phyloP scores from a whole-genome alignment of 2,113 vertebrate genomes.

The crab-eating macaque (Macaca fascicularis) region DNA sequence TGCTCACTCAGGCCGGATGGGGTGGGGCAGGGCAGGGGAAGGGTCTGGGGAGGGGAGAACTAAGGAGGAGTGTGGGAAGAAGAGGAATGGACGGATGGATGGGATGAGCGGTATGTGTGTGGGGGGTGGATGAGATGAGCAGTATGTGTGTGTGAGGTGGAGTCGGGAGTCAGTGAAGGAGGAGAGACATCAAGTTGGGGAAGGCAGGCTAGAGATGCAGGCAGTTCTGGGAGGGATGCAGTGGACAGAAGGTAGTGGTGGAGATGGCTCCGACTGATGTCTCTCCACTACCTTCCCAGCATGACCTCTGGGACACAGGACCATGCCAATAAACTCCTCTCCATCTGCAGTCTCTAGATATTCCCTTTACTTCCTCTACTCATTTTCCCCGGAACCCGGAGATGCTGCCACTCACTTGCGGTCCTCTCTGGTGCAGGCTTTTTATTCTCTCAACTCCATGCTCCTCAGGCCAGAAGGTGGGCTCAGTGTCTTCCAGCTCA shows the following conservation, averaged over 20 bases:
- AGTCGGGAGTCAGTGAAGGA: neutral
- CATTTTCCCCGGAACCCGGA: neutral
- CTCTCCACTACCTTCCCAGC: neutral
- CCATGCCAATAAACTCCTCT: neutral
- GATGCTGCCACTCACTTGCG: neutral
- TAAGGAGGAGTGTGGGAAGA: slow-evolving; percentile 74
- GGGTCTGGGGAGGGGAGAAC: slow-evolving; percentile 65
- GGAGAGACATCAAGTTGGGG: neutral
- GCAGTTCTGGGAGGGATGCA: neutral
- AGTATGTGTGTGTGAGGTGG: neutral
- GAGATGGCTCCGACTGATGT: neutral
- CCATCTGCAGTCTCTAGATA: neutral
- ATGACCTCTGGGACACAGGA: neutral
- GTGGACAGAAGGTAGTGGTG: neutral
- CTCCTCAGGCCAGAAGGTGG: neutral
- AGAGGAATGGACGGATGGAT: neutral
- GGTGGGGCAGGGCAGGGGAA: slow-evolving; percentile 82
- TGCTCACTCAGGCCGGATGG: slow-evolving; percentile 74
- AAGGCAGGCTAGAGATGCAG: neutral
- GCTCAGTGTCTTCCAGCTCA: neutral
- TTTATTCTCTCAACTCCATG: neutral
- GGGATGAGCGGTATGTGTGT: neutral
- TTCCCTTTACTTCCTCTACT: neutral
- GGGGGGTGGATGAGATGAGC: neutral
- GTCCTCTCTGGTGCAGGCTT: neutral